These are phyloP conservation scores for Rutilus rutilus DNA, from an alignment of 2,113 vertebrate genomes.

Conservation along the genomic window DNA sequence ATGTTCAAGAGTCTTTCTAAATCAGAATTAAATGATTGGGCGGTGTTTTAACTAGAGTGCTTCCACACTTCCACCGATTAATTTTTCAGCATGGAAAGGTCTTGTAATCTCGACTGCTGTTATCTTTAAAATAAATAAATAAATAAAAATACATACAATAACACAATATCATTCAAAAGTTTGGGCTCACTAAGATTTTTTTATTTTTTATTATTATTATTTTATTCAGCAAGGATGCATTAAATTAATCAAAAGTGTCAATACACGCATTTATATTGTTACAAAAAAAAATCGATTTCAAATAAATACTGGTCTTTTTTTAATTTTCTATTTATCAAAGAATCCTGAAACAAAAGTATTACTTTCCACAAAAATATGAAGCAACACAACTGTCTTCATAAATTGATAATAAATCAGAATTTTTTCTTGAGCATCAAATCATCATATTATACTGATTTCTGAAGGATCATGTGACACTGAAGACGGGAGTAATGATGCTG, in stretches of 20 bases:
- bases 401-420: not conserved
- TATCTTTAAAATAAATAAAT: too few species aligned
- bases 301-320: too few species aligned
- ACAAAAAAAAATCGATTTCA: too few species aligned
- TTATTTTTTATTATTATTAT: not conserved
- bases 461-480: slow-evolving; percentile 4
- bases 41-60: not conserved
- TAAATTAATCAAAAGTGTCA: too few species aligned
- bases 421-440: not conserved
- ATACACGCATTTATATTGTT: too few species aligned
- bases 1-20: not conserved
- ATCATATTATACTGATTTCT: not conserved
- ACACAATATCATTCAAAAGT: not conserved
- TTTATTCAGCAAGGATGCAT: too few species aligned
- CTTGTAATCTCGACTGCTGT: too few species aligned
- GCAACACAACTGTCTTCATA: not conserved
- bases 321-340: too few species aligned
- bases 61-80: not conserved
- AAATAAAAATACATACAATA: not conserved
- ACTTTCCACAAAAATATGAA: too few species aligned
- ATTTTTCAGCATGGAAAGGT: not conserved
- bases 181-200: not conserved
- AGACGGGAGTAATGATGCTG: not conserved
- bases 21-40: not conserved
- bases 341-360: too few species aligned